These are phyloP conservation scores for Drosophila maculinotata DNA, from an alignment of 2,888 invertebrate species.

Conservation along the genomic window DNA sequence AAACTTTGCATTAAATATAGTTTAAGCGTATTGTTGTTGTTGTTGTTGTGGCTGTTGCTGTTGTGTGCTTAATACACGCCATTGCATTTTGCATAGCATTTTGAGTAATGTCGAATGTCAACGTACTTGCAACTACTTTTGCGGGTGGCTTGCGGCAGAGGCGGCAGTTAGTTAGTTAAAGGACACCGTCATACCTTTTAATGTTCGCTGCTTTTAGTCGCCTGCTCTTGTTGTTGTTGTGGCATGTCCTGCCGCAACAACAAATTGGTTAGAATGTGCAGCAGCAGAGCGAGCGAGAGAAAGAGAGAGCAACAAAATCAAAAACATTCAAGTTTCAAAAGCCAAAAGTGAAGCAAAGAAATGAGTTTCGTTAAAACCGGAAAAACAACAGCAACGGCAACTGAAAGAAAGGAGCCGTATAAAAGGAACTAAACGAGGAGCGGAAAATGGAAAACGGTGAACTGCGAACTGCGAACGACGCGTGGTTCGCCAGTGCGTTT, in stretches of 20 bases:
- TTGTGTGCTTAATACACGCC: slow-evolving; percentile 57
- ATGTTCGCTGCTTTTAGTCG: slow-evolving; percentile 22
- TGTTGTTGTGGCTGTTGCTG: slow-evolving; percentile 24
- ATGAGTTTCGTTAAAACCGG: slow-evolving; percentile 48
- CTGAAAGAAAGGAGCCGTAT: slow-evolving; percentile 24
- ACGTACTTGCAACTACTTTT: slow-evolving; percentile 62
- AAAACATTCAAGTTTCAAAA: slow-evolving; percentile 51
- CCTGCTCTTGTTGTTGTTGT: slow-evolving; percentile 24
- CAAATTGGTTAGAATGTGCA: slow-evolving; percentile 61
- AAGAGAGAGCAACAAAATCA: slow-evolving; percentile 1
- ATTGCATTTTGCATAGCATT: slow-evolving; percentile 71
- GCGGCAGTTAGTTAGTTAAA: slow-evolving; percentile 60
- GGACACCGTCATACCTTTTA: slow-evolving; percentile 50
- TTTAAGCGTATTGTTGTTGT: slow-evolving; percentile 33
- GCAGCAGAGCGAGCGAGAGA: slow-evolving; percentile 1
- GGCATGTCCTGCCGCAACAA: slow-evolving; percentile 68
- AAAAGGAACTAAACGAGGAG: slow-evolving; percentile 27
- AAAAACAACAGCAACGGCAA: slow-evolving; percentile 19
- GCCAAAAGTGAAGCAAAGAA: slow-evolving; percentile 64
- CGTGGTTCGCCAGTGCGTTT: slow-evolving; percentile 47
- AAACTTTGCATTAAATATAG: slow-evolving; percentile 45
- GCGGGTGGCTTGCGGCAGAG: slow-evolving; percentile 26
- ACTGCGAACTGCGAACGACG: slow-evolving; percentile 17
- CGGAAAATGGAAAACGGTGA: slow-evolving; percentile 33
- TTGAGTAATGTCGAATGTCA: slow-evolving; percentile 80